Evolutionary conservation across 2,113 vertebrate species (phyloP).

Genomic region (Capricornis sumatraensis): DNA sequence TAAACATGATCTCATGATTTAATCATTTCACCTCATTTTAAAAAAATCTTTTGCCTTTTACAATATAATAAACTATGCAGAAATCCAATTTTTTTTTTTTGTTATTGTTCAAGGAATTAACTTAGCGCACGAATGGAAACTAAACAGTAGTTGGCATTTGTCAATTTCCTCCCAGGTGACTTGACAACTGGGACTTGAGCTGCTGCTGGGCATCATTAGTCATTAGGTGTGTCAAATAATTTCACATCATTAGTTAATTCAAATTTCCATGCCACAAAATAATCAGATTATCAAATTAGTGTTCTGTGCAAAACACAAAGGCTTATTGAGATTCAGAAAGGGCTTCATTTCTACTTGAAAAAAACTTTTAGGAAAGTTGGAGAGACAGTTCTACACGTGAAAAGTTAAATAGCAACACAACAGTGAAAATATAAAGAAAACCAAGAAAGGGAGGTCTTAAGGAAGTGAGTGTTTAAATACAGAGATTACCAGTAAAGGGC

Average conservation of each 20-base stretch:
- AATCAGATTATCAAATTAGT: background rate
- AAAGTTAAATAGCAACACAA: background rate
- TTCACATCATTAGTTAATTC: background rate
- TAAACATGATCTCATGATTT: background rate
- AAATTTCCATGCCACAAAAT: background rate
- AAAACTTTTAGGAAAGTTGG: background rate
- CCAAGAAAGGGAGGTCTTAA: background rate
- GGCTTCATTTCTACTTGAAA: background rate
- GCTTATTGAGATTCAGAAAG: background rate
- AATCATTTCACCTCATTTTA: background rate
- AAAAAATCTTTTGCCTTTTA: background rate
- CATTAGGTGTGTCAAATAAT: background rate
- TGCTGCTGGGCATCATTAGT: background rate
- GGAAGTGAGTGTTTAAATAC: background rate
- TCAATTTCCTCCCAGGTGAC: background rate
- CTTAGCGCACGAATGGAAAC: rapidly evolving
- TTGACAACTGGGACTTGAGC: background rate
- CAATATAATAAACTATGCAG: background rate
- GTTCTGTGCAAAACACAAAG: background rate
- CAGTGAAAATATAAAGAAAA: background rate
- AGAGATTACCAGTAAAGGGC: background rate
- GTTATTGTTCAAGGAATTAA: background rate
- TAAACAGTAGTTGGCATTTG: background rate
- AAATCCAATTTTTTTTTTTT: background rate
- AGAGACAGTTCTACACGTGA: background rate